phyloP scores from a whole-genome alignment of 2,113 vertebrate genomes.

The Barnardius zonarius region DNA sequence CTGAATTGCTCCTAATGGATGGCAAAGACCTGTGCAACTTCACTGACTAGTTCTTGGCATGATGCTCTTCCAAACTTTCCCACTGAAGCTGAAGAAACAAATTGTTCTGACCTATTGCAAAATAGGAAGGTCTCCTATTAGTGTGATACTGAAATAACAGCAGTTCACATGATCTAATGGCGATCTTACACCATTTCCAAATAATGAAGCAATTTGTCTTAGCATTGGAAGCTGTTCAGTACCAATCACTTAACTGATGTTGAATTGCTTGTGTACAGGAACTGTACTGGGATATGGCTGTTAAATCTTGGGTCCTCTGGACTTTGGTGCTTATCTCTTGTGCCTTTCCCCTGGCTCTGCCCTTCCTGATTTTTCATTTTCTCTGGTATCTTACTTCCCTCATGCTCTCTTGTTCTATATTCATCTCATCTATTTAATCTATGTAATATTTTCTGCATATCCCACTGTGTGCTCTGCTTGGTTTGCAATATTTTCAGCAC shows the following conservation, averaged over 20 bases:
- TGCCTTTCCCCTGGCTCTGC: neutral
- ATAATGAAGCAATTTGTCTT: neutral
- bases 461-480: neutral
- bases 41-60: neutral
- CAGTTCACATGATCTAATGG: neutral
- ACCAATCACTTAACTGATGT: neutral
- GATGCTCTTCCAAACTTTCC: neutral
- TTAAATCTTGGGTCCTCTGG: neutral
- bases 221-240: neutral
- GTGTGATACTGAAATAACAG: neutral
- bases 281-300: neutral
- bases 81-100: neutral
- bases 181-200: neutral
- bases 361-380: neutral
- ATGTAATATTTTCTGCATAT: neutral
- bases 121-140: neutral
- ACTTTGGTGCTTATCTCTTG: neutral
- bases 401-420: neutral
- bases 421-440: neutral
- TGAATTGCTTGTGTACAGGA: neutral
- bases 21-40: neutral
- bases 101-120: conserved; percentile 40
- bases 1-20: neutral
- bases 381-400: neutral
- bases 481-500: neutral